Conservation (phyloP, 2,113 vertebrate genomes). For the Archocentrus centrarchus region DNA sequence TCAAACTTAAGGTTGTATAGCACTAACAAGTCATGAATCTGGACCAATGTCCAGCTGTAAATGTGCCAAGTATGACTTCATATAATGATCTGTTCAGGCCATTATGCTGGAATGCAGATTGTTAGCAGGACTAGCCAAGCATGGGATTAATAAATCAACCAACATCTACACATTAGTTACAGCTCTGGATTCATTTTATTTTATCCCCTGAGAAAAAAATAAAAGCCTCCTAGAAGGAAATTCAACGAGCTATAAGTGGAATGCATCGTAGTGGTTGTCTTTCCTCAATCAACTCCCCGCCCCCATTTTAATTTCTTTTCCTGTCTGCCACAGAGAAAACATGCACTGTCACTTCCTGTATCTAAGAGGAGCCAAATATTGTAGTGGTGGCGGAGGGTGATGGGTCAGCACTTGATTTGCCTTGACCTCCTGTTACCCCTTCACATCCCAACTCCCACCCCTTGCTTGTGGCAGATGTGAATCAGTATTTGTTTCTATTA, state of each 20-base stretch:
- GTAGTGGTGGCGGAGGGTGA: not conserved
- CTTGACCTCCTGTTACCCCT: constrained; percentile 44
- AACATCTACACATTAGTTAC: not conserved
- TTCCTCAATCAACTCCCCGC: constrained; percentile 5
- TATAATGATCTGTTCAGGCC: not conserved
- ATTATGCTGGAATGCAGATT: constrained; percentile 10
- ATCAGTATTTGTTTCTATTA: constrained; percentile 26
- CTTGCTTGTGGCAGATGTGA: constrained; percentile 25
- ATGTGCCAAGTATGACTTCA: constrained; percentile 35
- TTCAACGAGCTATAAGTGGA: not conserved
- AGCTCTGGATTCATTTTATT: not conserved
- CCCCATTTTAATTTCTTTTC: constrained; percentile 73
- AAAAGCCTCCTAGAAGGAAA: constrained; percentile 3
- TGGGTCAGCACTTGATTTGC: constrained; percentile 21
- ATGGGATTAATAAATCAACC: constrained; percentile 21
- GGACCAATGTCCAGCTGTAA: not conserved
- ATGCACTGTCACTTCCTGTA: constrained; percentile 77
- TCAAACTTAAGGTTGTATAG: not conserved
- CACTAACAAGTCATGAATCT: not conserved
- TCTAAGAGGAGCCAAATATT: constrained; percentile 46
- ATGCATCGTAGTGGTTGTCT: constrained; percentile 20
- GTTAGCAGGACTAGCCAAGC: not conserved
- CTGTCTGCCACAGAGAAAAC: constrained; percentile 76
- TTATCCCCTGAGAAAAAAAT: not conserved
- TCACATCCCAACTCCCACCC: not conserved